Conservation (phyloP, 2,797 vertebrate species). For the Morelia viridis region DNA sequence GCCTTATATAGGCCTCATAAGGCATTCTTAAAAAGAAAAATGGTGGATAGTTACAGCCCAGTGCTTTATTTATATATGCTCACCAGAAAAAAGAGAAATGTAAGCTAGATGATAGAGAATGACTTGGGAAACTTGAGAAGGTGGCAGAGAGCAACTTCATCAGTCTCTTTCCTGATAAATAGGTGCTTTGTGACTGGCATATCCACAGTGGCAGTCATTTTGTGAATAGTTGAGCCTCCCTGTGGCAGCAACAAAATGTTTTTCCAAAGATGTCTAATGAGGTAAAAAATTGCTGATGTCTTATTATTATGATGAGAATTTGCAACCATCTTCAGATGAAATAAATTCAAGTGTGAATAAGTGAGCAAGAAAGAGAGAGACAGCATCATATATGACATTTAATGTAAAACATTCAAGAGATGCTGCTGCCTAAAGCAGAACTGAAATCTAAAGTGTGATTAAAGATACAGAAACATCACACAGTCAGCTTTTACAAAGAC, state of each 20-base stretch:
- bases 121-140: too few relatives aligned
- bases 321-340: neutral
- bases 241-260: too few relatives aligned
- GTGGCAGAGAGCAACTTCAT: too few relatives aligned
- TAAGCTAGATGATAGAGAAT: too few relatives aligned
- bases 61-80: neutral
- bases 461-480: neutral
- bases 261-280: too few relatives aligned
- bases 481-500: too few relatives aligned
- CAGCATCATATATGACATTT: neutral
- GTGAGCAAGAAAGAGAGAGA: neutral
- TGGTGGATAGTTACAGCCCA: neutral
- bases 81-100: neutral
- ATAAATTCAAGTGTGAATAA: neutral
- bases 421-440: neutral
- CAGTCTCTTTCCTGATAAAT: too few relatives aligned
- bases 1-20: neutral
- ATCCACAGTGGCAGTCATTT: too few relatives aligned
- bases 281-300: neutral
- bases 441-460: neutral
- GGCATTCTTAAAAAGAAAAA: neutral
- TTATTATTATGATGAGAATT: neutral
- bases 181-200: too few relatives aligned
- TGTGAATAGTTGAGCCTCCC: too few relatives aligned
- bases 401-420: neutral